Conservation (phyloP, 2,113 vertebrate genomes). For the Apus apus region DNA sequence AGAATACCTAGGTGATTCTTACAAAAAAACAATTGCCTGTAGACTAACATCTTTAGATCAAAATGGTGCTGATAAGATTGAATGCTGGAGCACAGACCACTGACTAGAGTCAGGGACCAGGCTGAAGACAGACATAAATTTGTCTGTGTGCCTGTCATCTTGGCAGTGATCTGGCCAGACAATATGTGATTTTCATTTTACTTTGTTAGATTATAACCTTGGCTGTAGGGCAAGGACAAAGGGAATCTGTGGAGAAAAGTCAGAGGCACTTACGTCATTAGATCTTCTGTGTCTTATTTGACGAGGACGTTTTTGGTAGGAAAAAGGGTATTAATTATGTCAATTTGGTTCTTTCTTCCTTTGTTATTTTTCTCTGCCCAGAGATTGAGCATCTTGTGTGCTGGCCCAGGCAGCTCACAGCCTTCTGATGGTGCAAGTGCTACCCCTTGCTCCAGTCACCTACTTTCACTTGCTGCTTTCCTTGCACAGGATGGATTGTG, state of each 20-base stretch:
- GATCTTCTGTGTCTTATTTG: fast-evolving
- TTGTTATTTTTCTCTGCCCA: not conserved
- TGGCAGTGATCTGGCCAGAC: not conserved
- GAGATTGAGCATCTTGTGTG: not conserved
- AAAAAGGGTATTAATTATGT: not conserved
- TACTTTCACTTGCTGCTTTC: not conserved
- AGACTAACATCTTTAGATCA: not conserved
- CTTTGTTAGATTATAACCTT: not conserved
- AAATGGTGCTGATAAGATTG: not conserved
- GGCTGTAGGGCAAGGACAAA: not conserved
- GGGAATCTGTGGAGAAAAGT: not conserved
- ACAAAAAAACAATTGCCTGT: not conserved
- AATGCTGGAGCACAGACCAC: not conserved
- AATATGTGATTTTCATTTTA: not conserved
- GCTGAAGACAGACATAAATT: not conserved
- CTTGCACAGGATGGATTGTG: fast-evolving
- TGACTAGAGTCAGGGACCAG: not conserved
- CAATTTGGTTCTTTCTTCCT: not conserved
- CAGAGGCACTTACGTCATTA: not conserved
- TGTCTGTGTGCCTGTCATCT: not conserved
- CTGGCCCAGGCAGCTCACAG: not conserved
- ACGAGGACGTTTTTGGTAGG: not conserved
- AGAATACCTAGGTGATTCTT: not conserved
- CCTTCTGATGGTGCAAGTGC: not conserved
- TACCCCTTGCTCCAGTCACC: not conserved